Base-by-base conservation (phyloP, 2,113 vertebrate genomes). In the Balaeniceps rex region DNA sequence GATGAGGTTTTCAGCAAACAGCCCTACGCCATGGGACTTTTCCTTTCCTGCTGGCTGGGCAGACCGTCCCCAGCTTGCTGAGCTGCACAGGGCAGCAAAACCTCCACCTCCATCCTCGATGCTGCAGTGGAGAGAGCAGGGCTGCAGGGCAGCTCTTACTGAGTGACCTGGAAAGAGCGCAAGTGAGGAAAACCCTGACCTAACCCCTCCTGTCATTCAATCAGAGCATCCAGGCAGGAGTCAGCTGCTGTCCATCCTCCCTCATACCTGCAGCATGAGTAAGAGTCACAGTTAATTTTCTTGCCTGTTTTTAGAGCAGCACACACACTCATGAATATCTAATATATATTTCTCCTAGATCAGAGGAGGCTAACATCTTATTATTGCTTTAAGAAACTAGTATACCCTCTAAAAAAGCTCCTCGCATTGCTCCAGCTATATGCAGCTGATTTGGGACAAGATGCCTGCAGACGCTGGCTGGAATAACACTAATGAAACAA, bases 11-110 rank as follows among this genome's bases (percentile, higher is more conserved):
- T 83, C 87, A 69, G 68, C 66, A 91, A 54, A 55, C 44, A 90
- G 61, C 4, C 6, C 28, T 15, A 4, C 0, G 0, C 71, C 22
- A 14, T 18, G 4, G 54, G 42, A 63, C 10, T 26, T 47, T 44
- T 55, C 26, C 36, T 83, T 69, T 64, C 54, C 63, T 65, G 49
- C 74, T 69, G 74, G 44, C 64, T 7, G 6, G 26, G 46, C 58
- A 54, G 75, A 49, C 3, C 0, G 9, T 63, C 16, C 74, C 63
- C 66, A 54, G 19, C 46, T 93, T 66, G 63, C 72, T 72, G 90
- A 83, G 65, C 84, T 8, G 38, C 70, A 25, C 44, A 47, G 29
- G 28, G 49, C 36, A 77, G 46, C n/a, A 60, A 58, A 89, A 14
- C 31, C 33, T 60, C 19, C 58, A 31, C 42, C 11, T 75, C 29